phyloP scores from a whole-genome alignment of 2,888 invertebrate species.

The Cerceris ruficornis region DNA sequence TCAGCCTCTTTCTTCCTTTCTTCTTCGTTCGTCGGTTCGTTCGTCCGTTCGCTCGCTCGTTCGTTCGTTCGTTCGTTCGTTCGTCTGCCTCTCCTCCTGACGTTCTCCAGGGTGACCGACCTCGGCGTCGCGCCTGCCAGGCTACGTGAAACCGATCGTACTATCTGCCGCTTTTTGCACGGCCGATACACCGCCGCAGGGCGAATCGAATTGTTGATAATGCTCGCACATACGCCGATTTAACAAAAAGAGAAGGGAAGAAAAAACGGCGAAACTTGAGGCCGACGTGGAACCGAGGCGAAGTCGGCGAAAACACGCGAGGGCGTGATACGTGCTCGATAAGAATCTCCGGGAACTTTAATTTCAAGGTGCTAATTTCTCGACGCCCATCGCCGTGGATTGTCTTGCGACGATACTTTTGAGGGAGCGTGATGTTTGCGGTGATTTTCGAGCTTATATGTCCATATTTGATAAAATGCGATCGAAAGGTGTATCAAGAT shows the following conservation, averaged over 20 bases:
- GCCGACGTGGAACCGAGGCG: neutral
- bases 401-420: too few relatives aligned
- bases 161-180: constrained; percentile 34
- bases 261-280: neutral
- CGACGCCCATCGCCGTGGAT: neutral
- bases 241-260: constrained; percentile 33
- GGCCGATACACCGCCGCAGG: constrained; percentile 20
- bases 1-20: constrained; percentile 62
- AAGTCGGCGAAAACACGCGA: constrained; percentile 1
- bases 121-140: constrained; percentile 67
- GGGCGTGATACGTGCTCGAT: constrained; percentile 1
- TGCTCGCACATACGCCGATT: constrained; percentile 35
- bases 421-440: too few relatives aligned
- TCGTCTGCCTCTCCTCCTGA: constrained; percentile 50
- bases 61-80: constrained; percentile 35
- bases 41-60: constrained; percentile 21
- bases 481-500: too few relatives aligned
- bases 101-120: constrained; percentile 73
- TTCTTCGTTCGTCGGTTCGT: constrained; percentile 32
- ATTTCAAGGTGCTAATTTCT: constrained; percentile 12
- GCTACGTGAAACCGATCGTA: constrained; percentile 66
- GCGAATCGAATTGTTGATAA: constrained; percentile 58
- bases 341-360: constrained; percentile 1
- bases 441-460: too few relatives aligned
- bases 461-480: too few relatives aligned